Evolutionary conservation across 2,888 invertebrate species (phyloP), one percentile per base, ranked within the genome.

Genomic region (Epinotia nisella): DNA sequence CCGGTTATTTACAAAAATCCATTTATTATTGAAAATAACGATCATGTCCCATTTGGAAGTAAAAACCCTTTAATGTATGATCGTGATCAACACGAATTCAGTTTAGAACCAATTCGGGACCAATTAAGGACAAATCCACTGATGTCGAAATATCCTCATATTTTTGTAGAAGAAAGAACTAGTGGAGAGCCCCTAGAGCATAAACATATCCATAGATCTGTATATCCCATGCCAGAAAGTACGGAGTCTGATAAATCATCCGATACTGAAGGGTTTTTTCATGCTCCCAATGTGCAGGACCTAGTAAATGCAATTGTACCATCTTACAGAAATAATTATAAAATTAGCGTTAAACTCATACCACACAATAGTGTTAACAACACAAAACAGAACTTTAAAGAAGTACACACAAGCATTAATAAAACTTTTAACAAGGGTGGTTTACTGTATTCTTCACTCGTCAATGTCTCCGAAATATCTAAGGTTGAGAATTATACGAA

Each of bases 91-190:
- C 62, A 64, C 10, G 62, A 49, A 10, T 51, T 64, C n/a, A 11
- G 10, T 10, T 39, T 62, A 2, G n/a, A n/a, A 5, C 56, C 55
- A 11, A n/a, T 35, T 41, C 10, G 55, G 9, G 78, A 78, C 17
- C 82, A 77, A 76, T 82, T 82, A 0, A 81, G 85, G 67, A 85
- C 86, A 39, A 88, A 86, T 73, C 76, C 81, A 4, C 78, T 91
- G 4, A 90, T 90, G 88, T 85, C 89, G 0, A 90, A 87, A 80
- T 93, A 93, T 67, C 92, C 92, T 1, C 92, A 93, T 68, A 80
- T 93, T 45, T 87, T 93, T 56, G 78, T 88, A 79, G 90, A 90
- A 70, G 87, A 88, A 71, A 76, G 83, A 0, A 84, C 82, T 67
- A 88, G 88, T 74, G 82, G 84, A 2, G 15, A 59, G 9, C 19